Base-by-base conservation (phyloP, 2,888 invertebrate genomes). In the Capitulum mitella region DNA sequence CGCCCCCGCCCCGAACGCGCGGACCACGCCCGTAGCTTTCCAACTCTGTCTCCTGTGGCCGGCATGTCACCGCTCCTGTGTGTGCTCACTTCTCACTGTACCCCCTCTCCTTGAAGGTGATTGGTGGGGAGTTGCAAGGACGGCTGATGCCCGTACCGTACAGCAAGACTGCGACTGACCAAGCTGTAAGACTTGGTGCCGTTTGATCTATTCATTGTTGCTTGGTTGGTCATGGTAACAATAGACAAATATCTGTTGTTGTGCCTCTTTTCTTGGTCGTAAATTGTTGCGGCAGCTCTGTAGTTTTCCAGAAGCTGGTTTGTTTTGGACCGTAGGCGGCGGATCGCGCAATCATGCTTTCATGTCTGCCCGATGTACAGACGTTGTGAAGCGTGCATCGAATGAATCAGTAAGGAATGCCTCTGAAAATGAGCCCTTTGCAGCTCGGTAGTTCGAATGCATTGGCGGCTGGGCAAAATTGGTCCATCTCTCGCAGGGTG, bases 91-190 rank as follows among this genome's bases (percentile, higher is more conserved):
- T 91, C 91, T 91, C 91, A 91, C 91, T 91, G 91, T 91, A 89
- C 90, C 91, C 89, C 92, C 93, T 92, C 91, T 91, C 92, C 91
- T 93, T 94, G 92, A 94, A 97, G 97, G 97, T 97, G 92, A 97
- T 97, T 94, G 97, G 97, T 93, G 97, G 97, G 90, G 96, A 97
- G 91, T 95, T 95, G 91, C 95, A 97, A 92, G 97, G 97, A 91
- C 95, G 97, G 90, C 94, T 97, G 93, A 97, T 97, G 89, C 96
- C 97, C 90, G 97, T 97, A 90, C 97, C 97, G 89, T 97, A 97
- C 93, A 97, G 97, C 95, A 97, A 97, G 94, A 96, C 95, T 90
- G 95, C 96, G 89, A 97, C 97, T 90, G 97, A 97, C 92, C 97
- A 97, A 94, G 97, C 97, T 95, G 97, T 97, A 97, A 97, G 90